Evolutionary conservation across 37 sponge, comb jelly and placozoan genomes (phyloP).

Genomic region (Tethya wilhelma): DNA sequence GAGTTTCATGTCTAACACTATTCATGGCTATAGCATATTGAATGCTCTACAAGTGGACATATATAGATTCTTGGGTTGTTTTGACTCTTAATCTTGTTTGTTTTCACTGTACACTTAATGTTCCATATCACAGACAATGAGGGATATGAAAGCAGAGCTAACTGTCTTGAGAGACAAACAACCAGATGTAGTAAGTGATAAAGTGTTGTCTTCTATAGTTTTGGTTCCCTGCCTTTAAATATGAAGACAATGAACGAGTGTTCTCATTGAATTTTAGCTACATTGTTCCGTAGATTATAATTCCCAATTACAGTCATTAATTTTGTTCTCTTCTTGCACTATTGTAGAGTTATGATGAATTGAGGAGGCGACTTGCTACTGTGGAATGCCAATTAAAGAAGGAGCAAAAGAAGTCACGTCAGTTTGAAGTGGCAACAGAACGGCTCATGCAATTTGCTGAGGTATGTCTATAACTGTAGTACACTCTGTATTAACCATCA

Average conservation of each 20-base stretch:
- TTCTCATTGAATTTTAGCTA: too few relatives aligned
- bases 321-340: background rate
- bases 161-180: slow-evolving; percentile 24
- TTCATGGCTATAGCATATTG: background rate
- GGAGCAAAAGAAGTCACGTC: slow-evolving; percentile 25
- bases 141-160: slow-evolving; percentile 20
- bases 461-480: slow-evolving; percentile 9
- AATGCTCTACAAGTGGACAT: background rate
- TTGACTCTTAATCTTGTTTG: too few relatives aligned
- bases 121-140: slow-evolving; percentile 12
- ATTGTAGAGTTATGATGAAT: slow-evolving; percentile 24
- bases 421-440: slow-evolving; percentile 71
- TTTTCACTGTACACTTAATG: background rate
- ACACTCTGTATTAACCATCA: background rate
- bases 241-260: too few relatives aligned
- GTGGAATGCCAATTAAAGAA: slow-evolving; percentile 68
- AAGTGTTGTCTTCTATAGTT: background rate
- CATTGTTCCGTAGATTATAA: background rate
- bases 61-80: background rate
- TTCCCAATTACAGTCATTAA: background rate
- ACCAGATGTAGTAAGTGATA: slow-evolving; percentile 21
- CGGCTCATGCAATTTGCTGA: slow-evolving; percentile 59
- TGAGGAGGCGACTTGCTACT: slow-evolving; percentile 39
- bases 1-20: slow-evolving; percentile 1
- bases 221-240: too few relatives aligned